Evolutionary conservation across 2,113 vertebrate species (phyloP).

Genomic region (Stomatorhinus ivindoensis): DNA sequence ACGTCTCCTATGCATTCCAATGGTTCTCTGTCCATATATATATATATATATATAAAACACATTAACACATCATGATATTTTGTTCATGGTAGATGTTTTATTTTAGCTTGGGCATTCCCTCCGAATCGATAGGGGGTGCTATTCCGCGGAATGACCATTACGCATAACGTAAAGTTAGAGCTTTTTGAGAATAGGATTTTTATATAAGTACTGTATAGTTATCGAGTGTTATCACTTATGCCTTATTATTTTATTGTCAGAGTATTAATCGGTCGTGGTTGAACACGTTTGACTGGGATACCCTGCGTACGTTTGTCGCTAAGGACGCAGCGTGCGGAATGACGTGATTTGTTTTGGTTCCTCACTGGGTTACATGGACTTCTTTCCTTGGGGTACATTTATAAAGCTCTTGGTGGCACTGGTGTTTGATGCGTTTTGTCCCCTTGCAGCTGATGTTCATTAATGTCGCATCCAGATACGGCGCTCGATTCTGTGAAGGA

Average conservation of each 20-base stretch:
- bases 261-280: not conserved
- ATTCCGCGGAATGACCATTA: not conserved
- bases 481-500: not conserved
- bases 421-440: not conserved
- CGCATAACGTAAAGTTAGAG: not conserved
- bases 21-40: not conserved
- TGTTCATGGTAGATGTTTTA: not conserved
- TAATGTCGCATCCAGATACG: not conserved
- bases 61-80: not conserved
- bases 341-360: conserved; percentile 9
- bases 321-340: not conserved
- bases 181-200: not conserved
- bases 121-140: not conserved
- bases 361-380: not conserved
- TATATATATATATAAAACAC: too few species aligned
- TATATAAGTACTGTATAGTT: not conserved
- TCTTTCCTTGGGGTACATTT: not conserved
- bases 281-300: not conserved
- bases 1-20: not conserved
- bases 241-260: not conserved
- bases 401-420: not conserved
- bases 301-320: not conserved
- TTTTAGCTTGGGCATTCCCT: not conserved
- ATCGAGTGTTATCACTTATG: not conserved
- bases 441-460: not conserved